phyloP scores from a whole-genome alignment of 2,113 vertebrate genomes.

The Poeciliopsis turrubarensis region DNA sequence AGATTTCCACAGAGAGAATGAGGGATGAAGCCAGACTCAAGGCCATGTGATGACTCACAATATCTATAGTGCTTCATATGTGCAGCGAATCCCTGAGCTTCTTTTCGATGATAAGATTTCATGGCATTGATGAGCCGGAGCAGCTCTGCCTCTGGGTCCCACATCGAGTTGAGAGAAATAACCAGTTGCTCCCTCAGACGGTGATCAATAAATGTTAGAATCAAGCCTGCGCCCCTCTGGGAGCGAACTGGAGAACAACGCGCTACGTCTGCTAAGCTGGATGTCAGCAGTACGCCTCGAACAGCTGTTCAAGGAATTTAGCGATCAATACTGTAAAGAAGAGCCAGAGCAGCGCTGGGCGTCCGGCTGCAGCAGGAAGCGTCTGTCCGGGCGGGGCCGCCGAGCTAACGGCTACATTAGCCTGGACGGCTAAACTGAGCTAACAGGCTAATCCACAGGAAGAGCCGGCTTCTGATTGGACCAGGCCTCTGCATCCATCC shows the following conservation, averaged over 20 bases:
- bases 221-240: slow-evolving; percentile 10
- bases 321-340: slow-evolving; percentile 43
- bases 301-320: slow-evolving; percentile 11
- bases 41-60: not conserved
- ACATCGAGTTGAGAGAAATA: slow-evolving; percentile 3
- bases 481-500: too few species aligned
- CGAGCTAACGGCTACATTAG: too few species aligned
- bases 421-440: too few species aligned
- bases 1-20: not conserved
- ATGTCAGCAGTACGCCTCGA: slow-evolving; percentile 6
- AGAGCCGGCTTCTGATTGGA: slow-evolving; percentile 1
- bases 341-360: not conserved
- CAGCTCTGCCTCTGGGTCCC: not conserved
- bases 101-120: not conserved
- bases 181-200: not conserved
- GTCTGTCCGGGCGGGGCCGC: too few species aligned
- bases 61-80: too few species aligned
- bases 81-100: not conserved
- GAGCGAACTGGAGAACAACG: slow-evolving; percentile 8
- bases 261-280: slow-evolving; percentile 8
- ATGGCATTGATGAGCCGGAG: not conserved
- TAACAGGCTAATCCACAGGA: not conserved
- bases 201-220: slow-evolving; percentile 42
- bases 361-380: too few species aligned
- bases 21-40: not conserved